Conservation (phyloP, 2,113 vertebrate genomes). For the Panthera uncia region DNA sequence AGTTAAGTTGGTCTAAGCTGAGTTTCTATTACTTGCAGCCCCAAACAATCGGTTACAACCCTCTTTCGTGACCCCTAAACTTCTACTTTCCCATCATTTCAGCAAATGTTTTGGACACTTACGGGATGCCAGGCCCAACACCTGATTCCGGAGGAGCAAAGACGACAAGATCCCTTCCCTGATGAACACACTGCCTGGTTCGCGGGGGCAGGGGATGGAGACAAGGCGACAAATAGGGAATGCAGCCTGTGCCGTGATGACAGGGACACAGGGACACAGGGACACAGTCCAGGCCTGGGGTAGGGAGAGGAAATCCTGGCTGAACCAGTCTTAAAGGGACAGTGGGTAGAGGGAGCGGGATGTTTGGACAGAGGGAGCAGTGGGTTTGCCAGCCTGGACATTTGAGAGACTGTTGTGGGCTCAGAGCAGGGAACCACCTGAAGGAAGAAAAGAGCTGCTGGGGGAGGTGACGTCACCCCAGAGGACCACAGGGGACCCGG, state of each 20-base stretch:
- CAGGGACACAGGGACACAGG: neutral
- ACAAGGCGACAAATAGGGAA: neutral
- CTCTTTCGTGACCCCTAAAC: neutral
- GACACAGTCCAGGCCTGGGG: neutral
- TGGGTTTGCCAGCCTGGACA: rapidly evolving
- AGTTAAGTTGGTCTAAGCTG: neutral
- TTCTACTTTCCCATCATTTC: neutral
- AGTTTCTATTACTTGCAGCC: neutral
- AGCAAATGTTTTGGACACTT: neutral
- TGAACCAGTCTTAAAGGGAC: neutral
- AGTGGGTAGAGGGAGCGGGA: neutral
- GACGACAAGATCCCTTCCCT: neutral
- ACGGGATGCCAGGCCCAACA: neutral
- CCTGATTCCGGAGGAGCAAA: neutral
- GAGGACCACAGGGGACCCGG: neutral
- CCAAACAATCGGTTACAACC: neutral
- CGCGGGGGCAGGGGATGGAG: neutral
- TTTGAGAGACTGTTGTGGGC: neutral
- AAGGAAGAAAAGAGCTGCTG: neutral
- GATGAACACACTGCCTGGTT: neutral
- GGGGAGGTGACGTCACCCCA: neutral
- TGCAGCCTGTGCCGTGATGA: neutral
- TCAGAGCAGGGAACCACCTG: neutral
- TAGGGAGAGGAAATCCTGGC: neutral
- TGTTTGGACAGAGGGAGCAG: neutral